phyloP scores from a whole-genome alignment of 1,140 invertebrate genomes.

The Bombus impatiens region DNA sequence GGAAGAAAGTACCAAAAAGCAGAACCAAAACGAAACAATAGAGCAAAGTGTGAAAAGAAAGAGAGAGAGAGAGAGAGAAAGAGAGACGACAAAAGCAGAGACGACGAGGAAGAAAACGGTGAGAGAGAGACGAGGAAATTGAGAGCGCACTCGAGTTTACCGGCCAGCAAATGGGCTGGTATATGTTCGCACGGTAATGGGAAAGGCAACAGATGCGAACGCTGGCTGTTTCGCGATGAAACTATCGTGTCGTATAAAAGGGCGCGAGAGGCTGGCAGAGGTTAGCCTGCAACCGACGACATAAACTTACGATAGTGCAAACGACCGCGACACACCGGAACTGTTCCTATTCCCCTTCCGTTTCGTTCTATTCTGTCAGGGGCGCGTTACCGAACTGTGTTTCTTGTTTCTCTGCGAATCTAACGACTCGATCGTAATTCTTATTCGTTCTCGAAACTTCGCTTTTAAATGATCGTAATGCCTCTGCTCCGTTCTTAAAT shows the following conservation, averaged over 20 bases:
- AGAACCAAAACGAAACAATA: background rate
- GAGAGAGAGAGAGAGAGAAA: background rate
- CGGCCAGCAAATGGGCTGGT: slow-evolving; percentile 65
- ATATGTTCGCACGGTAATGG: slow-evolving; percentile 69
- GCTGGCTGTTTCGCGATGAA: slow-evolving; percentile 74
- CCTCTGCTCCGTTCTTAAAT: background rate
- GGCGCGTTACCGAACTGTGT: no score
- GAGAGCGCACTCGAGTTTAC: slow-evolving; percentile 68
- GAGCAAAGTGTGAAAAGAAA: background rate
- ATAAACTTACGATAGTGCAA: slow-evolving; percentile 75
- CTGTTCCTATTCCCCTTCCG: slow-evolving; percentile 19
- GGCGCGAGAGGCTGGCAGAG: slow-evolving; percentile 47
- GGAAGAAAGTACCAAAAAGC: background rate
- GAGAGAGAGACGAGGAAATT: slow-evolving; percentile 35
- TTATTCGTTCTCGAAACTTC: slow-evolving; percentile 50
- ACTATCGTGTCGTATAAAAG: slow-evolving; percentile 72
- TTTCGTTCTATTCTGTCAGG: background rate
- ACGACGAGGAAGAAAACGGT: background rate
- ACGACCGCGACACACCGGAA: slow-evolving; percentile 59
- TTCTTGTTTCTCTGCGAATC: background rate
- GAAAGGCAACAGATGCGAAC: slow-evolving; percentile 76
- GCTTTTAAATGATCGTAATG: background rate
- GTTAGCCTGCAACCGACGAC: slow-evolving; percentile 66
- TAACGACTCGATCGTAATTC: slow-evolving; percentile 65
- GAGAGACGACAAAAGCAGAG: background rate